phyloP scores from a whole-genome alignment of 2,888 invertebrate species.

The Agriopis leucophaearia region DNA sequence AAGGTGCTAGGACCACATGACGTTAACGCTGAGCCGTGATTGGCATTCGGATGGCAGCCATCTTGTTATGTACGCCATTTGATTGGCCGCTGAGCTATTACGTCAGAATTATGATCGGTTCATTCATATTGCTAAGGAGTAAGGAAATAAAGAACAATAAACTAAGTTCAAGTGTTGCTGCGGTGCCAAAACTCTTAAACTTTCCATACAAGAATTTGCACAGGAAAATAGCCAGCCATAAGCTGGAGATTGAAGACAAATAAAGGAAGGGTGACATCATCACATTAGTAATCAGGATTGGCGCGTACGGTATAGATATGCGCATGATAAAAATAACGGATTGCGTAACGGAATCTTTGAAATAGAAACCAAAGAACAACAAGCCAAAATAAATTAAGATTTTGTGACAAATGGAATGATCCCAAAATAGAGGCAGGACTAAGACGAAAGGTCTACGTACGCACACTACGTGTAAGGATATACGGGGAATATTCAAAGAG shows the following conservation, averaged over 20 bases:
- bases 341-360: conserved; percentile 44
- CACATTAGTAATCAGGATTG: conserved; percentile 47
- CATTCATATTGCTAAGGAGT: conserved; percentile 56
- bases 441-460: conserved; percentile 10
- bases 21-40: conserved; percentile 74
- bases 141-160: conserved; percentile 36
- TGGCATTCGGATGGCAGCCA: conserved; percentile 78
- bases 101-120: conserved; percentile 64
- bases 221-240: conserved; percentile 38
- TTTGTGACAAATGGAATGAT: conserved; percentile 13
- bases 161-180: conserved; percentile 28
- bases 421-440: conserved; percentile 7
- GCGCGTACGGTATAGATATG: conserved; percentile 40
- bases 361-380: conserved; percentile 26
- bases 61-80: conserved; percentile 69
- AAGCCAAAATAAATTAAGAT: neutral
- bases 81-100: conserved; percentile 62
- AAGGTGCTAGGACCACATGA: conserved; percentile 79
- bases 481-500: conserved; percentile 32
- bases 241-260: conserved; percentile 38
- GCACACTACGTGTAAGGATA: conserved; percentile 21
- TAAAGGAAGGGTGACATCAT: conserved; percentile 49
- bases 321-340: conserved; percentile 47
- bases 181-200: conserved; percentile 41
- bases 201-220: conserved; percentile 35